A percentile compares a stretch with the other conserved stretches of the same genome.
phyloP scores from a whole-genome alignment of 1,140 invertebrate species.

The Drosophila nigrodunni region DNA sequence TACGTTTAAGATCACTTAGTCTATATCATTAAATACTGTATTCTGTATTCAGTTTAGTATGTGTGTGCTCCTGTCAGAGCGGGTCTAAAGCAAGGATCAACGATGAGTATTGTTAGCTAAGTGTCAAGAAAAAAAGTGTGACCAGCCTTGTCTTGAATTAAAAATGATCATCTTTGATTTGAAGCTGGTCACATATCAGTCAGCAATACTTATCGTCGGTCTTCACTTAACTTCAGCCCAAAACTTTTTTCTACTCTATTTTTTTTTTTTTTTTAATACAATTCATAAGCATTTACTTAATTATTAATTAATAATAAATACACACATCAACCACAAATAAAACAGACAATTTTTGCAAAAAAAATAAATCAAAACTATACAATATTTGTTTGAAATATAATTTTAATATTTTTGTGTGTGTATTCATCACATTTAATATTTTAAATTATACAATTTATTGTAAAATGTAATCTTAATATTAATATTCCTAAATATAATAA shows the following conservation, averaged over 20 bases:
- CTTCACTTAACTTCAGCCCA: conserved; percentile 21
- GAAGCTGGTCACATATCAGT: neutral
- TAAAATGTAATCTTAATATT: conserved; percentile 60
- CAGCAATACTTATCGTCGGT: neutral
- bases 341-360: neutral
- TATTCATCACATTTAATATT: conserved; percentile 59
- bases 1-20: neutral
- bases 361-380: conserved; percentile 7
- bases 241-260: conserved; percentile 27
- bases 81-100: conserved; percentile 4
- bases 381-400: conserved; percentile 35
- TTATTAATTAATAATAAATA: conserved; percentile 60
- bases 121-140: conserved; percentile 5
- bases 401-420: conserved; percentile 81
- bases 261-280: conserved; percentile 61
- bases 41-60: conserved; percentile 35
- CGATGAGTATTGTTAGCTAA: neutral
- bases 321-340: conserved; percentile 5
- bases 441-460: conserved; percentile 35
- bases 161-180: too few relatives aligned
- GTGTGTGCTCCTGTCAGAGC: conserved; percentile 42
- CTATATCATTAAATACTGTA: neutral
- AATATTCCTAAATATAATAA: conserved; percentile 24
- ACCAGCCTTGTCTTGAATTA: neutral
- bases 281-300: conserved; percentile 75